A percentile compares a stretch with the other conserved stretches of the same genome.
These are phyloP conservation scores for Ochropacha duplaris DNA, from an alignment of 2,888 invertebrate genomes.

Conservation along the genomic window DNA sequence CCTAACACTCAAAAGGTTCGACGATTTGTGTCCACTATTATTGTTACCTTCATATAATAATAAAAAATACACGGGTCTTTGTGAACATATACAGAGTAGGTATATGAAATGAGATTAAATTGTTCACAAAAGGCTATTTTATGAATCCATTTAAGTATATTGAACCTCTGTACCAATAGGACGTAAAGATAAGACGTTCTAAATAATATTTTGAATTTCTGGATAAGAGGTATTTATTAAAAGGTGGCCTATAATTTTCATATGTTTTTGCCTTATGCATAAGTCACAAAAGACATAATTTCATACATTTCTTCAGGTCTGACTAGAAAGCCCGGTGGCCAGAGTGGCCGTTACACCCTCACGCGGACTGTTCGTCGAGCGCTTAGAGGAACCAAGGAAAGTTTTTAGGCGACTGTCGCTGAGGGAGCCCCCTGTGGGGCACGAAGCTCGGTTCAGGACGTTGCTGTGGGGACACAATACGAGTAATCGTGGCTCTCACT, in stretches of 20 bases:
- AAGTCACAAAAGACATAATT: too few relatives aligned
- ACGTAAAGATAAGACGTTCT: slow-evolving; percentile 33
- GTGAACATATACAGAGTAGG: slow-evolving; percentile 6
- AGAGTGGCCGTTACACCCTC: too few relatives aligned
- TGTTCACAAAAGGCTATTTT: slow-evolving; percentile 27
- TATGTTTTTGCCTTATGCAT: too few relatives aligned
- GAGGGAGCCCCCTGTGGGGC: too few relatives aligned
- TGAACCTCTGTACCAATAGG: slow-evolving; percentile 36
- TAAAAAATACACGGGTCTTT: slow-evolving; percentile 1
- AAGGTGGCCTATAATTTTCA: not conserved
- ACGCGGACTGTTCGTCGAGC: too few relatives aligned
- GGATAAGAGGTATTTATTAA: slow-evolving; percentile 7
- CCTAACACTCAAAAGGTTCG: not conserved
- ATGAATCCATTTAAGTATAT: slow-evolving; percentile 27
- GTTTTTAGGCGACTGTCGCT: too few relatives aligned
- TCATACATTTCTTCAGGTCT: too few relatives aligned
- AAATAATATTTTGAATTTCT: slow-evolving; percentile 19
- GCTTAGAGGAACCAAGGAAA: too few relatives aligned
- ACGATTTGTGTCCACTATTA: not conserved
- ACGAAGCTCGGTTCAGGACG: too few relatives aligned
- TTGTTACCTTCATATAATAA: not conserved
- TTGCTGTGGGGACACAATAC: too few relatives aligned
- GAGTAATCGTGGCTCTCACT: too few relatives aligned
- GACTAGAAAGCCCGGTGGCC: too few relatives aligned
- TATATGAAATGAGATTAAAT: slow-evolving; percentile 23